phyloP scores from a whole-genome alignment of 2,113 vertebrate species.

The Alexandromys fortis region DNA sequence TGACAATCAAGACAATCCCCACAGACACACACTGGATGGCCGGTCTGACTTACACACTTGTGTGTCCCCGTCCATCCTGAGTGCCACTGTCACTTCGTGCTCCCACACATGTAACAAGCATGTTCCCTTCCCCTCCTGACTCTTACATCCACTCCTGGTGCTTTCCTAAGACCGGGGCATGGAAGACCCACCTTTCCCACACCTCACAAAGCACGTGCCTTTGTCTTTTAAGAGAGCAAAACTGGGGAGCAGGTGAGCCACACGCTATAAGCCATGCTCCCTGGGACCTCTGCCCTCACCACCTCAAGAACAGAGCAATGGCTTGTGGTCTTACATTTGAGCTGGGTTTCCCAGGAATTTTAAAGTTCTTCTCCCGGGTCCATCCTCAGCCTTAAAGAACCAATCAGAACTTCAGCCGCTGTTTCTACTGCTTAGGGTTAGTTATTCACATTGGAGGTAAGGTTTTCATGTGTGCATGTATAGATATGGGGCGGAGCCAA shows the following conservation, averaged over 20 bases:
- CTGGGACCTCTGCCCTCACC: background rate
- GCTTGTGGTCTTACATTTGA: background rate
- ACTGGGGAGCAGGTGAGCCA: background rate
- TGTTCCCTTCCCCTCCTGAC: background rate
- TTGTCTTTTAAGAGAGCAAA: background rate
- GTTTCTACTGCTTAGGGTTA: too few species aligned
- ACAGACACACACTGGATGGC: background rate
- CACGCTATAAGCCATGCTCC: background rate
- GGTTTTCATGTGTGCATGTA: too few species aligned
- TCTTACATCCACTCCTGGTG: background rate
- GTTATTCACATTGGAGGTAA: too few species aligned
- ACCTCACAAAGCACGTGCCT: background rate
- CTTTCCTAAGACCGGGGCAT: background rate
- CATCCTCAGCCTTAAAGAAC: background rate
- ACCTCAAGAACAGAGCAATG: background rate
- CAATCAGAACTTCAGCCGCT: too few species aligned
- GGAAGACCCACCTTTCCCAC: background rate
- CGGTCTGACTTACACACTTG: background rate
- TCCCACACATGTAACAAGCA: background rate
- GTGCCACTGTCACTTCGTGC: background rate
- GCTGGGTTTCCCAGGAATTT: background rate
- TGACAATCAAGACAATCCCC: background rate
- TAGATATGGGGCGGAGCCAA: too few species aligned
- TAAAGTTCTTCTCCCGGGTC: background rate
- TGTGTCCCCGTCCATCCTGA: background rate